These are phyloP conservation scores for Saccopteryx leptura DNA, from an alignment of 2,113 vertebrate species.

Conservation along the genomic window DNA sequence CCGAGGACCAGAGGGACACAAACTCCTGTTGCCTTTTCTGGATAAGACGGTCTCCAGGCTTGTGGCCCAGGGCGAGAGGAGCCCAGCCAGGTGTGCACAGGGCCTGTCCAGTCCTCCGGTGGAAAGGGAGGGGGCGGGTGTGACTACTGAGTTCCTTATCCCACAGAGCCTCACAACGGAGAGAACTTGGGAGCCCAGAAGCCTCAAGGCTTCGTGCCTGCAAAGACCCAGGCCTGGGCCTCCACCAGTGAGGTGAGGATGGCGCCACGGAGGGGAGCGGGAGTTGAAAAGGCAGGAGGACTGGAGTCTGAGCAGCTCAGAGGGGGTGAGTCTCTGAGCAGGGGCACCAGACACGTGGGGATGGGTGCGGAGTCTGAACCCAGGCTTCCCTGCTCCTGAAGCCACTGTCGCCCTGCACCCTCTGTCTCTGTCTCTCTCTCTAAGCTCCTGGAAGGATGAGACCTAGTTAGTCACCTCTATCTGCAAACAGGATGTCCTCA, in stretches of 20 bases:
- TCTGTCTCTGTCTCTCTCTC: neutral
- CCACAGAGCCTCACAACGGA: neutral
- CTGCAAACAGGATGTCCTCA: neutral
- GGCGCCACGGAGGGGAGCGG: neutral
- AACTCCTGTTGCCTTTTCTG: neutral
- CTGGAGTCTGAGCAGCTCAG: neutral
- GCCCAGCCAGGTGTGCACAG: neutral
- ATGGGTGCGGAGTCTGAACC: neutral
- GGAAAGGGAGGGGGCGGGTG: neutral
- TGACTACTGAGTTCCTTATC: neutral
- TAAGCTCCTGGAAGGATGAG: neutral
- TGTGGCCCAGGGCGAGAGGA: neutral
- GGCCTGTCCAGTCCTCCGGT: accelerated
- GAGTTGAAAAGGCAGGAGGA: neutral
- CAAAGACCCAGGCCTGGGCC: neutral
- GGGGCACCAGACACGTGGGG: neutral
- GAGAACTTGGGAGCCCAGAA: neutral
- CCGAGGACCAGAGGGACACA: neutral
- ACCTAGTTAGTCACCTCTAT: neutral
- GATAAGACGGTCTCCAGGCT: neutral
- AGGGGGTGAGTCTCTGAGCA: neutral
- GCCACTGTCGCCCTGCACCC: neutral
- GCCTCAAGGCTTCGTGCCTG: neutral
- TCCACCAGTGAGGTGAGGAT: neutral
- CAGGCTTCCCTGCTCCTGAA: neutral